A percentile compares a stretch with the other conserved stretches of the same genome.
Conservation (phyloP, 1,140 invertebrate species). For the Heliconius hewitsoni region DNA sequence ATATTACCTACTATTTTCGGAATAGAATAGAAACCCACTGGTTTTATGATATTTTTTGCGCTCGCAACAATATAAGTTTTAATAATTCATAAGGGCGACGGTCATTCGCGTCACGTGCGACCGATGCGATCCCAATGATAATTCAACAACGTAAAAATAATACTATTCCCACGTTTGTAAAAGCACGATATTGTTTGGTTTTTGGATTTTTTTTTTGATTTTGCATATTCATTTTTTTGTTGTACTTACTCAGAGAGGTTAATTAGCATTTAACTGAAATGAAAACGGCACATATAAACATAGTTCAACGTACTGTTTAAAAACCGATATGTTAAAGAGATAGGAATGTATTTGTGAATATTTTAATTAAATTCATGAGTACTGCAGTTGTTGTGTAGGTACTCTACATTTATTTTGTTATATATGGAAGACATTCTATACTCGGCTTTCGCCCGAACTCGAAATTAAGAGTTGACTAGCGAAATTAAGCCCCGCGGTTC, state of each 20-base stretch:
- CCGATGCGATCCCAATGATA: slow-evolving; percentile 61
- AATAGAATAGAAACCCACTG: slow-evolving; percentile 71
- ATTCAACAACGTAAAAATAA: slow-evolving; percentile 64
- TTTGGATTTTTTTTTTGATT: slow-evolving; percentile 31
- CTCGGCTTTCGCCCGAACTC: too few relatives aligned
- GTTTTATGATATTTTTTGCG: slow-evolving; percentile 62
- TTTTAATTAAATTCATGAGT: too few relatives aligned
- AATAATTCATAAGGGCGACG: slow-evolving; percentile 75
- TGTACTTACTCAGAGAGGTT: neutral
- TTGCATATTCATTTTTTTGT: slow-evolving; percentile 20
- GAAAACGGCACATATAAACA: too few relatives aligned
- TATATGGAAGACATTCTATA: too few relatives aligned
- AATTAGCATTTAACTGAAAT: neutral
- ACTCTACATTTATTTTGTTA: too few relatives aligned
- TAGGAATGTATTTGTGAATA: neutral
- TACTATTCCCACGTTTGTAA: slow-evolving; percentile 72
- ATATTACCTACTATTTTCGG: slow-evolving; percentile 67
- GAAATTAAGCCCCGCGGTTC: too few relatives aligned
- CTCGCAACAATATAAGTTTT: slow-evolving; percentile 70
- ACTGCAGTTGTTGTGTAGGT: too few relatives aligned
- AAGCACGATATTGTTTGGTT: slow-evolving; percentile 70
- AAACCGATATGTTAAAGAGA: too few relatives aligned
- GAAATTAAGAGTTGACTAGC: too few relatives aligned
- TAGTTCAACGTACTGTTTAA: too few relatives aligned
- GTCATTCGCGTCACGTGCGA: slow-evolving; percentile 66